Evolutionary conservation across 2,113 vertebrate species (phyloP).

Genomic region (Eretmochelys imbricata): DNA sequence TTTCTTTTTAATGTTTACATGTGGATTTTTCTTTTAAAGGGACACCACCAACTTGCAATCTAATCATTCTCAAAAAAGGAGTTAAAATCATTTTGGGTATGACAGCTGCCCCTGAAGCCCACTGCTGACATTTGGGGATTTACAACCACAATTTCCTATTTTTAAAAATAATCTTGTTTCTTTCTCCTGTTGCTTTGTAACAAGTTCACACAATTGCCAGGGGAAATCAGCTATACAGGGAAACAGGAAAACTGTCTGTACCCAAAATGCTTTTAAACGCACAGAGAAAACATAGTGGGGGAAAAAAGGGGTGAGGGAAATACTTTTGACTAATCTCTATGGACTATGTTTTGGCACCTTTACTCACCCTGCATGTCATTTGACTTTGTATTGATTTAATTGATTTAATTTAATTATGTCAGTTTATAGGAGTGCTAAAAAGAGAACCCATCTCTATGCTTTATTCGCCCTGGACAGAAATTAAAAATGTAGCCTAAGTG

Average conservation of each 20-base stretch:
- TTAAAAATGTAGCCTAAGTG: not conserved
- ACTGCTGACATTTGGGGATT: not conserved
- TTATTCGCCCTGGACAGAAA: not conserved
- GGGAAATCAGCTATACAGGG: not conserved
- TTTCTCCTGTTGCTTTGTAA: not conserved
- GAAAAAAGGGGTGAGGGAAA: not conserved
- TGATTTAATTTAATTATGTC: not conserved
- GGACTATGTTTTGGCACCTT: not conserved
- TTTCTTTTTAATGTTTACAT: not conserved
- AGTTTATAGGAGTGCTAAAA: not conserved
- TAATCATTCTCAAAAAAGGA: not conserved
- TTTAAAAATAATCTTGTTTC: not conserved
- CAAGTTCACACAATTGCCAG: not conserved
- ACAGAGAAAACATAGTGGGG: not conserved
- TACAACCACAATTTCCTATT: fast-evolving
- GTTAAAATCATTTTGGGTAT: fast-evolving
- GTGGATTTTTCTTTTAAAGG: fast-evolving
- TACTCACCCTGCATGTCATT: not conserved
- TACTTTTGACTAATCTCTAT: not conserved
- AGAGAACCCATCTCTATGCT: not conserved
- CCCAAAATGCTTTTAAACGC: not conserved
- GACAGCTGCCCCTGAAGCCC: fast-evolving
- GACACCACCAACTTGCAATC: not conserved
- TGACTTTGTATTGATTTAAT: too few species aligned
- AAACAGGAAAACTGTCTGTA: not conserved